phyloP scores from a whole-genome alignment of 2,113 vertebrate species.

The Chlamydotis undulata region DNA sequence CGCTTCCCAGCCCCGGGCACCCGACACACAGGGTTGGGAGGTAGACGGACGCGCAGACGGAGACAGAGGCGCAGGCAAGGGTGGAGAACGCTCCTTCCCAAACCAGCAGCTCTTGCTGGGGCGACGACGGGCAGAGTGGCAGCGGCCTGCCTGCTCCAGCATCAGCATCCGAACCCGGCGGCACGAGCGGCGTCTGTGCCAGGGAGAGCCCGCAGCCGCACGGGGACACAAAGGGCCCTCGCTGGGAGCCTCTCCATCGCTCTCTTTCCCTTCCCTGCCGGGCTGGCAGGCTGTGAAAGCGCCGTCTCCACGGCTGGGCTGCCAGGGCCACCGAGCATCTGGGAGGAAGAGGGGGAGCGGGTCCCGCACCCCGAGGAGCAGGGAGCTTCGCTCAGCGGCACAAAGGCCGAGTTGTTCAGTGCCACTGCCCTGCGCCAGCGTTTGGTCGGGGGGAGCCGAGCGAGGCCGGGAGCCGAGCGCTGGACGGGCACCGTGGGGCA shows the following conservation, averaged over 20 bases:
- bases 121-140: fast-evolving
- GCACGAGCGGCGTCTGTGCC: not conserved
- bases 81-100: not conserved
- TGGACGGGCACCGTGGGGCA: not conserved
- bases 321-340: conserved; percentile 35
- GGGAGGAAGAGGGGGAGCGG: not conserved
- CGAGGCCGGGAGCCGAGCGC: not conserved
- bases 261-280: not conserved
- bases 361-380: not conserved
- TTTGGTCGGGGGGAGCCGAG: not conserved
- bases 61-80: not conserved
- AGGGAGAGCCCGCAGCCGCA: not conserved
- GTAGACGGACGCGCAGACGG: not conserved
- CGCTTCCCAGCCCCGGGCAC: not conserved
- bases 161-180: not conserved
- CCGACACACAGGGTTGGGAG: fast-evolving
- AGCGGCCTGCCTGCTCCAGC: not conserved
- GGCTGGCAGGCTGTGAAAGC: conserved; percentile 60
- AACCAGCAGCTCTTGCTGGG: not conserved
- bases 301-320: not conserved
- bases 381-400: not conserved
- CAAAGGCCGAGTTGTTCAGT: conserved; percentile 62
- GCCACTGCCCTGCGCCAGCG: conserved; percentile 26
- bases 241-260: not conserved
- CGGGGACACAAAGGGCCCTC: not conserved